Conservation (phyloP, 2,888 invertebrate genomes). For the Tachina lurida region DNA sequence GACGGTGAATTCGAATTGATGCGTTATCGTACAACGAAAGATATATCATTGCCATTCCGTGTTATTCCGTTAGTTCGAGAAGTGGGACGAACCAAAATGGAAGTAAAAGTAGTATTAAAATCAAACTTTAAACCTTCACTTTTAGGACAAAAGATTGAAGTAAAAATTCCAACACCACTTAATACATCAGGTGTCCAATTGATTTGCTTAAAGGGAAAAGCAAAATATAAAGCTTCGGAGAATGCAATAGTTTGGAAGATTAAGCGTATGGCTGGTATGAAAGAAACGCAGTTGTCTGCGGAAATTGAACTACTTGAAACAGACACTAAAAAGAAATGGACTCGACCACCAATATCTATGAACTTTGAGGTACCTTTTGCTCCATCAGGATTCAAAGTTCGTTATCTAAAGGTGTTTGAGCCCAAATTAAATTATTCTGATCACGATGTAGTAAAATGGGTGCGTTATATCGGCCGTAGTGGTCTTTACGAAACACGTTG, state of each 20-base stretch:
- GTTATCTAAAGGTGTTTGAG: constrained; percentile 99
- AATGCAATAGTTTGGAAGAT: constrained; percentile 99
- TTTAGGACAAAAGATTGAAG: constrained; percentile 99
- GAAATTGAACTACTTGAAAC: constrained; percentile 99
- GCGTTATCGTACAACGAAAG: constrained; percentile 99
- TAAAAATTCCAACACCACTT: constrained; percentile 98
- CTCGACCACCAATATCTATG: constrained; percentile 99
- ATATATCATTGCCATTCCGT: constrained; percentile 99
- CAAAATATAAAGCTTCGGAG: constrained; percentile 99
- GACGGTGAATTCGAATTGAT: constrained; percentile 99
- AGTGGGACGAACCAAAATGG: constrained; percentile 99
- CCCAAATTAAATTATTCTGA: constrained; percentile 99
- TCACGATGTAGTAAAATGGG: constrained; percentile 99
- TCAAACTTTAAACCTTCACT: constrained; percentile 99
- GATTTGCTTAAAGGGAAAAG: constrained; percentile 99
- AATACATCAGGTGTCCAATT: constrained; percentile 99
- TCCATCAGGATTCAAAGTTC: constrained; percentile 99
- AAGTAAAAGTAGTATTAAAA: constrained; percentile 99
- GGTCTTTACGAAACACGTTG: constrained; percentile 99
- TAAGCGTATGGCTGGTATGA: constrained; percentile 98
- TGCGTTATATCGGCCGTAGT: constrained; percentile 99
- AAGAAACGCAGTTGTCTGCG: constrained; percentile 99
- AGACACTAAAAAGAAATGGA: constrained; percentile 99
- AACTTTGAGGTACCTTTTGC: constrained; percentile 99
- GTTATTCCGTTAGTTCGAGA: constrained; percentile 99